Conservation (phyloP, 2,113 vertebrate species). For the Paralichthys olivaceus region DNA sequence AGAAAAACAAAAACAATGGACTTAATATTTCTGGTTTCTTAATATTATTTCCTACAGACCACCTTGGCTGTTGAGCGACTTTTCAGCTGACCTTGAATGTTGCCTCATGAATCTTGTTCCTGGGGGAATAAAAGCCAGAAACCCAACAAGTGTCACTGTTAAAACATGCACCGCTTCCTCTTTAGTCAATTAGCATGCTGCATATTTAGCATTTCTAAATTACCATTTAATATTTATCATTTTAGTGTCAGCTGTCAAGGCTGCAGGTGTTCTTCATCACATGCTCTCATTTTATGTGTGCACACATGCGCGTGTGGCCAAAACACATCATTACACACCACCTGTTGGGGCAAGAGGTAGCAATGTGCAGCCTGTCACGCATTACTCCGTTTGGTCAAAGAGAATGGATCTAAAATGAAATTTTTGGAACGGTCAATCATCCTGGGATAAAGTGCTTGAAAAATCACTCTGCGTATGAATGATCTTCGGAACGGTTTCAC, state of each 20-base stretch:
- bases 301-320: slow-evolving; percentile 28
- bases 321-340: slow-evolving; percentile 61
- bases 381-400: slow-evolving; percentile 30
- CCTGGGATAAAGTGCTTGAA: slow-evolving; percentile 47
- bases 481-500: slow-evolving; percentile 11
- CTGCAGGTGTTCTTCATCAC: slow-evolving; percentile 71
- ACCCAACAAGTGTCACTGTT: slow-evolving; percentile 33
- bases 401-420: slow-evolving; percentile 53
- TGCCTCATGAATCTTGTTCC: slow-evolving; percentile 57
- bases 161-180: slow-evolving; percentile 43
- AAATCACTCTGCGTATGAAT: slow-evolving; percentile 36
- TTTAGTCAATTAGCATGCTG: slow-evolving; percentile 61
- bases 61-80: slow-evolving; percentile 9
- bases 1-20: slow-evolving; percentile 4
- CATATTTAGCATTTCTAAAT: slow-evolving; percentile 64
- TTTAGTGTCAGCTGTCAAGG: slow-evolving; percentile 72
- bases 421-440: slow-evolving; percentile 47
- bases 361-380: slow-evolving; percentile 58
- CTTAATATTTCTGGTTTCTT: no score
- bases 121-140: slow-evolving; percentile 37
- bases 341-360: slow-evolving; percentile 54
- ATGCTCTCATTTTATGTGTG: slow-evolving; percentile 21
- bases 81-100: slow-evolving; percentile 8
- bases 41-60: slow-evolving; percentile 20
- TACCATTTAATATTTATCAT: slow-evolving; percentile 74